These are phyloP conservation scores for Montipora efflorescens DNA, from an alignment of 64 coral and sea anemone genomes.

Conservation along the genomic window DNA sequence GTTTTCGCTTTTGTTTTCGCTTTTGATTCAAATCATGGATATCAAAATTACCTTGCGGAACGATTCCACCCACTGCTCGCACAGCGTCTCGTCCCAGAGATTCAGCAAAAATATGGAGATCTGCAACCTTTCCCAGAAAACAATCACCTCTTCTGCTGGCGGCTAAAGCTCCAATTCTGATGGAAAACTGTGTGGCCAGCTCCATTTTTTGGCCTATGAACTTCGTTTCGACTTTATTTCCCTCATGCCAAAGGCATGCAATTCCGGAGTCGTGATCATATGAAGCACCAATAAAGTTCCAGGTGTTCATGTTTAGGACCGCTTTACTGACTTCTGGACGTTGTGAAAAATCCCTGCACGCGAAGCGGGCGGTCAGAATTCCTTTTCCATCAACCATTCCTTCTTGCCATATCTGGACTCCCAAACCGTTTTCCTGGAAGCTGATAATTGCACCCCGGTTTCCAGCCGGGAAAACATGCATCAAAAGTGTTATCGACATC, in stretches of 20 bases:
- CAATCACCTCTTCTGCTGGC: neutral
- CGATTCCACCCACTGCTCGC: slow-evolving; percentile 37
- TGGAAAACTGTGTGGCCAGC: slow-evolving; percentile 71
- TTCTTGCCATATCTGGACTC: slow-evolving; percentile 79
- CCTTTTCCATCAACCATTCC: slow-evolving; percentile 60
- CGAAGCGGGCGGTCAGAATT: slow-evolving; percentile 39
- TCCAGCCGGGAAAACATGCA: slow-evolving; percentile 65
- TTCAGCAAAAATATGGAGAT: slow-evolving; percentile 51
- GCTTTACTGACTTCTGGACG: slow-evolving; percentile 17
- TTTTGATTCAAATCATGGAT: neutral
- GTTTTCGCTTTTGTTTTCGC: no score
- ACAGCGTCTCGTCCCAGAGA: slow-evolving; percentile 32
- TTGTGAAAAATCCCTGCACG: slow-evolving; percentile 23
- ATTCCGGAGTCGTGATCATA: slow-evolving; percentile 65
- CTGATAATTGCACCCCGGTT: slow-evolving; percentile 70
- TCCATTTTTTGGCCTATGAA: slow-evolving; percentile 49
- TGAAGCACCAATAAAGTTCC: slow-evolving; percentile 86
- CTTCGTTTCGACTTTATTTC: slow-evolving; percentile 57
- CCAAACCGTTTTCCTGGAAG: slow-evolving; percentile 46
- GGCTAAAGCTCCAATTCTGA: slow-evolving; percentile 67
- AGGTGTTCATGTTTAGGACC: slow-evolving; percentile 54
- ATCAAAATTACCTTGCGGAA: slow-evolving; percentile 9
- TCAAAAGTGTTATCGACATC: slow-evolving; percentile 65
- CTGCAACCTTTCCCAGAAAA: slow-evolving; percentile 65
- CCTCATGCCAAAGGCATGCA: slow-evolving; percentile 82